A percentile compares a stretch with the other conserved stretches of the same genome.
Conservation (phyloP, 2,888 invertebrate species). For the Caenorhabditis afra region DNA sequence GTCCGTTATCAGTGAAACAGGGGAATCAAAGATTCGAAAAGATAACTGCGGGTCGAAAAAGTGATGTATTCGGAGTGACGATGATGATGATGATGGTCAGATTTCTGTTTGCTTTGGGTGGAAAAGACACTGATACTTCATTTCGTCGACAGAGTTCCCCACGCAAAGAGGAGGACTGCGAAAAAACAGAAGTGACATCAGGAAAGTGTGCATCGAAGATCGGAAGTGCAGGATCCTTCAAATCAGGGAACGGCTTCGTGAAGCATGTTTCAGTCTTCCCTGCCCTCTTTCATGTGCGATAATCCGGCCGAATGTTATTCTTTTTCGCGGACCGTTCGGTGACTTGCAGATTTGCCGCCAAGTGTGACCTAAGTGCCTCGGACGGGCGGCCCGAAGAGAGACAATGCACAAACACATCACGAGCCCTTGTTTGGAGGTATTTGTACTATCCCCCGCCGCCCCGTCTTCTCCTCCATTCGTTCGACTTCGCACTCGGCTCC, state of each 20-base stretch:
- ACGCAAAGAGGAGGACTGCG: not conserved
- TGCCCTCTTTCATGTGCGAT: too few species aligned
- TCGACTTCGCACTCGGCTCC: not conserved
- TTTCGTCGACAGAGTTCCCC: constrained; percentile 9
- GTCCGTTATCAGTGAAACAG: constrained; percentile 16
- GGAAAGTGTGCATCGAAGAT: not conserved
- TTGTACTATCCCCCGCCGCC: constrained; percentile 35
- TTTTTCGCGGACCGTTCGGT: not conserved
- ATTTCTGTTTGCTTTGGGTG: constrained; percentile 2
- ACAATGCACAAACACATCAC: constrained; percentile 53
- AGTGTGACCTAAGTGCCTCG: constrained; percentile 57
- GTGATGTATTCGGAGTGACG: constrained; percentile 15
- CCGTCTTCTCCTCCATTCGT: not conserved
- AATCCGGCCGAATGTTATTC: not conserved
- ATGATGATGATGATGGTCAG: constrained; percentile 6
- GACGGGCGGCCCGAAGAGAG: constrained; percentile 37
- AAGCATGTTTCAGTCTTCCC: too few species aligned
- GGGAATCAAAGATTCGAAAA: constrained; percentile 14
- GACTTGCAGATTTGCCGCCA: constrained; percentile 58
- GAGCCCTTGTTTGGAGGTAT: constrained; percentile 54
- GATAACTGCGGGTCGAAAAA: constrained; percentile 12
- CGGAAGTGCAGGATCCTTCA: not conserved
- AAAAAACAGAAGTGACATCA: not conserved
- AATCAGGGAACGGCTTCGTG: too few species aligned
- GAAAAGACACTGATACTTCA: constrained; percentile 1